phyloP scores from a whole-genome alignment of 35 echinoderm and acorn worm species.

The Holothuria glaberrima region DNA sequence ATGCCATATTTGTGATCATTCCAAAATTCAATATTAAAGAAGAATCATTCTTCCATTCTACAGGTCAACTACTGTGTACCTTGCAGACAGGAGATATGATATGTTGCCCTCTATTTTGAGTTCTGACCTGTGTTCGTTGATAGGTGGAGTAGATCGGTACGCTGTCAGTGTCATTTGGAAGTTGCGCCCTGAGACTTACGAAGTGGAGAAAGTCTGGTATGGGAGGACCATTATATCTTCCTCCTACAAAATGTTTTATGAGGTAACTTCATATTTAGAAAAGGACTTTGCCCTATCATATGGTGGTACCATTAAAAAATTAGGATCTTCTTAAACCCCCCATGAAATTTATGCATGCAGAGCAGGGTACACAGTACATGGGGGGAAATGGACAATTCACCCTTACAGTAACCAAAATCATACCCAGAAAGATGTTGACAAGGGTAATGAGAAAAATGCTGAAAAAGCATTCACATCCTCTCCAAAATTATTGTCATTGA shows the following conservation, averaged over 20 bases:
- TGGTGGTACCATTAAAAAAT: too few species aligned
- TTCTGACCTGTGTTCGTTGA: constrained; percentile 93
- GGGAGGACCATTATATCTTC: constrained; percentile 92
- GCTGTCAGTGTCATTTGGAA: constrained; percentile 97
- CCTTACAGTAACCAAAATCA: too few species aligned
- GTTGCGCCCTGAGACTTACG: constrained; percentile 70
- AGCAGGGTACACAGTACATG: too few species aligned
- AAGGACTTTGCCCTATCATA: too few species aligned
- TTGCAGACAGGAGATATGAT: constrained; percentile 91
- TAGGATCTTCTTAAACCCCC: too few species aligned
- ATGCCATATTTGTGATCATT: neutral
- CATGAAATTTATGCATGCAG: too few species aligned
- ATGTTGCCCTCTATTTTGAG: constrained; percentile 94
- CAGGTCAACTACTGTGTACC: constrained; percentile 95
- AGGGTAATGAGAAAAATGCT: too few species aligned
- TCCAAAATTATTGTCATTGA: too few species aligned
- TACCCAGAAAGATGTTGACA: too few species aligned
- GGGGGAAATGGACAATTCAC: too few species aligned
- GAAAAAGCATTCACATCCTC: too few species aligned
- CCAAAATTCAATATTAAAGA: neutral
- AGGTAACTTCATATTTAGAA: constrained; percentile 54
- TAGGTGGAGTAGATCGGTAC: constrained; percentile 97
- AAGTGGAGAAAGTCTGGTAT: constrained; percentile 94
- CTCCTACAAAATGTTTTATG: constrained; percentile 99
- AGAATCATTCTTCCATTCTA: neutral